Evolutionary conservation across 2,888 invertebrate species (phyloP), one percentile per base, ranked within the genome.

Genomic region (Xestobium rufovillosum): DNA sequence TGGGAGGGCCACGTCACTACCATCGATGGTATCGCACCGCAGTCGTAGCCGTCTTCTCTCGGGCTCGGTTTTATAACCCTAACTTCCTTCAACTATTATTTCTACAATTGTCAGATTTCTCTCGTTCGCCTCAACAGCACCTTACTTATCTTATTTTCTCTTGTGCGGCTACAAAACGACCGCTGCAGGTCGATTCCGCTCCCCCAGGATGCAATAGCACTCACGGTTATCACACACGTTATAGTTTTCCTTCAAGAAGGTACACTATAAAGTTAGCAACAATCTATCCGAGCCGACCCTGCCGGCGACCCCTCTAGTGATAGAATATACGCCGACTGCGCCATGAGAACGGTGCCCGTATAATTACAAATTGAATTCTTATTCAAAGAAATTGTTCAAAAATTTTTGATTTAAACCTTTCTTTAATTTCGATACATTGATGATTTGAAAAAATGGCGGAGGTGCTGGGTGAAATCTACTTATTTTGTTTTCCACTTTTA

Each of bases 191-290:
- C 57, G 51, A 48, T 53, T 38, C 42, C 42, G 50, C 44, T 57
- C 59, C 57, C 59, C 42, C 49, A 56, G 60, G 60, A 59, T 55
- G 56, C 52, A 54, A 55, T 57, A 55, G 57, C 55, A 57, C 63
- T 63, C 62, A 63, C 62, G 58, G 60, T 63, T 63, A 65, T 65
- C 63, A 59, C 55, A 51, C 57, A 50, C 57, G 60, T 63, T 63
- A 63, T 59, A 59, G 50, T 52, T 52, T 52, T 51, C 49, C 50
- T 51, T 44, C 39, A 49, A 56, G 59, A 62, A 64, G 64, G 64
- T 64, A 58, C 57, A 53, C 58, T 59, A 61, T 63, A 64, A 64
- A 63, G 54, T 60, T 50, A 55, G 47, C 52, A 56, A 55, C 60
- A 60, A 60, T 61, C 60, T 61, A 63, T 60, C 53, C 47, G 41